These are phyloP conservation scores for Diadumene lineata DNA, from an alignment of 92 coral and sea anemone species.

Conservation along the genomic window DNA sequence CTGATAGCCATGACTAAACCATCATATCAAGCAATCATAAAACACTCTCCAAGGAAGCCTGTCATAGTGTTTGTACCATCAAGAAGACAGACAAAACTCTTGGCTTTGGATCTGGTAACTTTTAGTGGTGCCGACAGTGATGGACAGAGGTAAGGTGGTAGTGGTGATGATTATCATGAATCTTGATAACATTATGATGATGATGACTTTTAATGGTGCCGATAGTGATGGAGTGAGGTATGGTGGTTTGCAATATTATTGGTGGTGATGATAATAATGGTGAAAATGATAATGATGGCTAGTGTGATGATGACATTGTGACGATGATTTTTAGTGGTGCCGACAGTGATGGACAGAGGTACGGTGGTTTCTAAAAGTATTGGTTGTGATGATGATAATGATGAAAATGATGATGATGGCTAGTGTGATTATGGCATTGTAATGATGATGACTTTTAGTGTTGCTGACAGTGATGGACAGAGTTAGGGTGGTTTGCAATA, in stretches of 20 bases:
- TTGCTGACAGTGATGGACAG: constrained; percentile 94
- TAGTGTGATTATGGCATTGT: not conserved
- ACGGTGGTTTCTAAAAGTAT: not conserved
- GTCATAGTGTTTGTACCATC: constrained; percentile 96
- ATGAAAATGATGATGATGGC: not conserved
- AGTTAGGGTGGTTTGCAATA: constrained; percentile 72
- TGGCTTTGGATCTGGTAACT: constrained; percentile 90
- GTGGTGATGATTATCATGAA: no score
- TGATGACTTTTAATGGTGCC: no score
- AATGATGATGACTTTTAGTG: constrained; percentile 89
- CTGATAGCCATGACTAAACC: constrained; percentile 99
- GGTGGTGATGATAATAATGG: not conserved
- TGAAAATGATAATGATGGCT: not conserved
- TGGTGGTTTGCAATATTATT: not conserved
- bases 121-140: constrained; percentile 95
- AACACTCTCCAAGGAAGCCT: constrained; percentile 97
- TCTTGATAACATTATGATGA: no score
- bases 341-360: constrained; percentile 95
- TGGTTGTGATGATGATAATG: not conserved
- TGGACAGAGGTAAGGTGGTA: constrained; percentile 78
- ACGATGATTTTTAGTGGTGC: constrained; percentile 70
- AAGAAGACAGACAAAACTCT: constrained; percentile 90
- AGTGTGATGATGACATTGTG: not conserved
- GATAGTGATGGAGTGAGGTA: not conserved
- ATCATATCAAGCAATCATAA: constrained; percentile 84